Conservation (phyloP, 2,113 vertebrate species). For the Oncorhynchus gorbuscha region DNA sequence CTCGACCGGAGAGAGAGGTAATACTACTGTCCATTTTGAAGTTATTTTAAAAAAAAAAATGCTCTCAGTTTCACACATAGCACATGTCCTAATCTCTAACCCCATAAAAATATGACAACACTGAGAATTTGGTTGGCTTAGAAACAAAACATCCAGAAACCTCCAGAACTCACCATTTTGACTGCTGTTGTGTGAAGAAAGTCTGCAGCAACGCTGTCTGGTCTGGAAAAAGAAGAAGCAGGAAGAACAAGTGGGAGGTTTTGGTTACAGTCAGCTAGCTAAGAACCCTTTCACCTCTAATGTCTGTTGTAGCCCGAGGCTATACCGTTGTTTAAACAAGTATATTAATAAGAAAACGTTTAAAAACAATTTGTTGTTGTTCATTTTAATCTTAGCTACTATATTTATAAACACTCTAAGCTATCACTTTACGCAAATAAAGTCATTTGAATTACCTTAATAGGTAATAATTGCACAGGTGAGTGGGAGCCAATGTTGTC, state of each 20-base stretch:
- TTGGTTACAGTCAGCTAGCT: background rate
- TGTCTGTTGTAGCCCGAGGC: background rate
- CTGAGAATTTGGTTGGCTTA: background rate
- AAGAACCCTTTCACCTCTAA: background rate
- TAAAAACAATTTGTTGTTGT: background rate
- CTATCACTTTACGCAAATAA: background rate
- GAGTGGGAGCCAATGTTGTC: slow-evolving; percentile 18
- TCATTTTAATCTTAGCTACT: background rate
- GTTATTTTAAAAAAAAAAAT: background rate
- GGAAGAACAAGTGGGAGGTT: slow-evolving; percentile 11
- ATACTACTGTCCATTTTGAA: background rate
- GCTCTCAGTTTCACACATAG: background rate
- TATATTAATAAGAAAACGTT: background rate
- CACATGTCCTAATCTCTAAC: background rate
- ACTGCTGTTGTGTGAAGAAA: slow-evolving; percentile 36
- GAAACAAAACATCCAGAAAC: background rate
- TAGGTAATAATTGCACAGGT: slow-evolving; percentile 33
- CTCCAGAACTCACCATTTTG: slow-evolving; percentile 65
- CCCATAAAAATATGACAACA: background rate
- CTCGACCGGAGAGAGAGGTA: background rate
- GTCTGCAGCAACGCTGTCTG: slow-evolving; percentile 38
- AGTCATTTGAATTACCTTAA: background rate
- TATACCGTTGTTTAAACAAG: background rate
- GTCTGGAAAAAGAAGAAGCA: slow-evolving; percentile 59
- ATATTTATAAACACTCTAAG: background rate